Conservation (phyloP, 2,797 vertebrate species). For the Ceryle rudis region DNA sequence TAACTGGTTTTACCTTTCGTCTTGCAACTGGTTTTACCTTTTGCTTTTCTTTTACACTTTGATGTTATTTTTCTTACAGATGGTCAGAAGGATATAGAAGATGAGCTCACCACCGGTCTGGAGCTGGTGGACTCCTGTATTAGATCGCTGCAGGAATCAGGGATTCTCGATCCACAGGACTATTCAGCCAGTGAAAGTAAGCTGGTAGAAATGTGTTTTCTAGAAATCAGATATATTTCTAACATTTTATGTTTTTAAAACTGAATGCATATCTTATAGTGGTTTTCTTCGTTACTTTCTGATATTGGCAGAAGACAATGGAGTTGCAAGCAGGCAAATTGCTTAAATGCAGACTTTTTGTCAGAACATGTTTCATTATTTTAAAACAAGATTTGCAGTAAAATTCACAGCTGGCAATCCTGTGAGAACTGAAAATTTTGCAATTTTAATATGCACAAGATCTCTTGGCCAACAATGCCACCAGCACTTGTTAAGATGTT, state of each 20-base stretch:
- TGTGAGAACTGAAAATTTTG: not conserved
- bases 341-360: not conserved
- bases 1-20: not conserved
- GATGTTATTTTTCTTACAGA: slow-evolving; percentile 77
- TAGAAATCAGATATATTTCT: not conserved
- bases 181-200: slow-evolving; percentile 92
- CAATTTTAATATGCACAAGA: not conserved
- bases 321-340: not conserved
- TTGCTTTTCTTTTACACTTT: not conserved
- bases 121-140: slow-evolving; percentile 99
- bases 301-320: not conserved
- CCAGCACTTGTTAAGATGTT: not conserved
- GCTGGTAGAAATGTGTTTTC: slow-evolving; percentile 49
- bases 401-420: not conserved
- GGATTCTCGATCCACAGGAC: slow-evolving; percentile 96
- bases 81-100: slow-evolving; percentile 97
- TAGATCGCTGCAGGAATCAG: slow-evolving; percentile 96
- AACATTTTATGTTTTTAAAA: not conserved
- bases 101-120: slow-evolving; percentile 95
- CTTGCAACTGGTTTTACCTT: not conserved
- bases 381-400: not conserved
- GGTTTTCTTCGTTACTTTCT: not conserved
- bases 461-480: not conserved
- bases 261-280: not conserved
- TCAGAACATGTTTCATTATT: not conserved